A percentile compares a stretch with the other conserved stretches of the same genome.
phyloP scores from a whole-genome alignment of 2,113 vertebrate genomes.

The Pionites leucogaster region DNA sequence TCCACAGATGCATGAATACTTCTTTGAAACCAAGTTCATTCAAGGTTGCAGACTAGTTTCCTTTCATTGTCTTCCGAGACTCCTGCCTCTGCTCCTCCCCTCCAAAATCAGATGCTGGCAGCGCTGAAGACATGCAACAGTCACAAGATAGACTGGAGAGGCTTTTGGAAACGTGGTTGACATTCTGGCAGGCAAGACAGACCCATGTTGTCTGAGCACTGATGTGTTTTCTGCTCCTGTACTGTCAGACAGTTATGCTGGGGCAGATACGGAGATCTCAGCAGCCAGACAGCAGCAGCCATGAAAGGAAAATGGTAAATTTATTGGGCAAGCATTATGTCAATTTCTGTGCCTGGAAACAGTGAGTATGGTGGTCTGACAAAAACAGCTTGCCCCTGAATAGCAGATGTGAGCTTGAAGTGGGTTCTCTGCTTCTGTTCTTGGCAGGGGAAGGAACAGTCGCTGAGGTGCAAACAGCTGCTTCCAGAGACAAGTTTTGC shows the following conservation, averaged over 20 bases:
- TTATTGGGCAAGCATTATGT: not conserved
- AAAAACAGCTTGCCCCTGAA: not conserved
- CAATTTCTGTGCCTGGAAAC: not conserved
- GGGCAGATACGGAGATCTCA: not conserved
- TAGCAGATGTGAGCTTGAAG: not conserved
- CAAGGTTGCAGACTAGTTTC: conserved; percentile 6
- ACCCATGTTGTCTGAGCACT: not conserved
- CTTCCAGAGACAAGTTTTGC: not conserved
- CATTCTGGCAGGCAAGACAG: not conserved
- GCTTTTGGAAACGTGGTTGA: not conserved
- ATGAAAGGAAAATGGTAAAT: not conserved
- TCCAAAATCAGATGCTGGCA: conserved; percentile 27
- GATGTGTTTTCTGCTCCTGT: not conserved
- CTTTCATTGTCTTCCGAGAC: conserved; percentile 22
- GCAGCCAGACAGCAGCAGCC: not conserved
- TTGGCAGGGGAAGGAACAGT: not conserved
- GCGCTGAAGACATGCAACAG: not conserved
- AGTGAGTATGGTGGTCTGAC: not conserved
- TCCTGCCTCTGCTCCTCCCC: not conserved
- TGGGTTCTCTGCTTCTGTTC: not conserved
- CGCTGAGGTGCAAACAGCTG: not conserved
- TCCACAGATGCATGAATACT: not conserved
- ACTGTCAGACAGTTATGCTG: not conserved
- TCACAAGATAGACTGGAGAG: not conserved
- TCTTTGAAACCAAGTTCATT: conserved; percentile 25